A percentile compares a stretch with the other conserved stretches of the same genome.
Evolutionary conservation across 2,888 invertebrate species (phyloP).

Genomic region (Thecocarcelia acutangulata): DNA sequence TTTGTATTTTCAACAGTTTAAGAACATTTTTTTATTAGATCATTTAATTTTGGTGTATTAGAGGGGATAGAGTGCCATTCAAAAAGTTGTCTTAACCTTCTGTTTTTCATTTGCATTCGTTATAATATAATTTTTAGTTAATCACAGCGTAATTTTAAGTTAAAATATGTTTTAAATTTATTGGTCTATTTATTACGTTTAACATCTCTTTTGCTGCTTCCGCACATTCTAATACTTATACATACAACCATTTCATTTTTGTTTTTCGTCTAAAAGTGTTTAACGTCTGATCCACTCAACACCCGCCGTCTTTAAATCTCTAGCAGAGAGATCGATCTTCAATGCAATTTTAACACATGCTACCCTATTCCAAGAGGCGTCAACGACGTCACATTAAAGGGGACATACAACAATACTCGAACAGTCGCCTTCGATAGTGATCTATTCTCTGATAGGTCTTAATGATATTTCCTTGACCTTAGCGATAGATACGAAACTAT

Average conservation of each 20-base stretch:
- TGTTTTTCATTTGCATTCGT: slow-evolving; percentile 36
- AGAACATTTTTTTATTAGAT: neutral
- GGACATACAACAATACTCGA: no score
- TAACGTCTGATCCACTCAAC: no score
- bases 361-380: no score
- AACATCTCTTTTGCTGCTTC: slow-evolving; percentile 49
- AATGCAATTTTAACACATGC: no score
- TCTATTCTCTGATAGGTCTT: no score
- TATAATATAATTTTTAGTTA: slow-evolving; percentile 59
- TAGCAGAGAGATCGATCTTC: no score
- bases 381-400: no score
- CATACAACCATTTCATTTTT: slow-evolving; percentile 61
- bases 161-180: slow-evolving; percentile 26
- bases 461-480: no score
- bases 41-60: slow-evolving; percentile 1
- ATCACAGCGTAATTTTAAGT: slow-evolving; percentile 67
- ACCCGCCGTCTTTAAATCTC: no score
- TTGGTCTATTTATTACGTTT: slow-evolving; percentile 19
- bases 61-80: slow-evolving; percentile 38
- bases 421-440: no score
- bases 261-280: neutral
- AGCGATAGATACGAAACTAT: no score
- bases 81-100: slow-evolving; percentile 27
- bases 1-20: slow-evolving; percentile 30
- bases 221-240: slow-evolving; percentile 35